Percentiles rank a stretch among this genome's conserved stretches.
Conservation (phyloP, 2,113 vertebrate species). For the Centrocercus urophasianus region DNA sequence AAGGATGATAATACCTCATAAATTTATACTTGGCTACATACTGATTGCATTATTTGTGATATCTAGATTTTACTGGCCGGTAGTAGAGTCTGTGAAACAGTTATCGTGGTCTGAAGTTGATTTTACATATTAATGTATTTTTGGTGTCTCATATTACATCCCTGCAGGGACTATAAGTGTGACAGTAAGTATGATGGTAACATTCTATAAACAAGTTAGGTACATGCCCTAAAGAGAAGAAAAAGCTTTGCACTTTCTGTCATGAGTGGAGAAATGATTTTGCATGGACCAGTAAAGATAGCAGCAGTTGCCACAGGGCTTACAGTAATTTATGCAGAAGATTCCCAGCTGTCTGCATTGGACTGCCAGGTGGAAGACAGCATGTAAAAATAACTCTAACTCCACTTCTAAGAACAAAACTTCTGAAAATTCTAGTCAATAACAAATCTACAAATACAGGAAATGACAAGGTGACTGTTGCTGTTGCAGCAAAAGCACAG, state of each 20-base stretch:
- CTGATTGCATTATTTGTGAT: not conserved
- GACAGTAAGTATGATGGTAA: not conserved
- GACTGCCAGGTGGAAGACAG: not conserved
- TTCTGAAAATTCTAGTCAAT: not conserved
- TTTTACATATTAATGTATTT: not conserved
- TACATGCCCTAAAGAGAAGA: slow-evolving; percentile 19
- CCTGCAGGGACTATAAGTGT: not conserved
- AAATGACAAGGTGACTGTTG: not conserved
- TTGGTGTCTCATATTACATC: not conserved
- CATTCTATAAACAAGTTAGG: slow-evolving; percentile 3
- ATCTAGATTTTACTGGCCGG: not conserved
- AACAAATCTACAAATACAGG: not conserved
- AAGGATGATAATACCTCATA: not conserved
- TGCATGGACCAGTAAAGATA: slow-evolving; percentile 18
- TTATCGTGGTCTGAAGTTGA: not conserved
- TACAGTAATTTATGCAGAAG: slow-evolving; percentile 24
- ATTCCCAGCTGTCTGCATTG: not conserved
- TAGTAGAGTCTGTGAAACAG: not conserved
- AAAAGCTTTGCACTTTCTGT: slow-evolving; percentile 9
- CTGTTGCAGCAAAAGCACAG: not conserved
- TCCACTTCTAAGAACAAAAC: not conserved
- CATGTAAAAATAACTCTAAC: not conserved
- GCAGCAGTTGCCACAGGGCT: not conserved
- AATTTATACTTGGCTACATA: not conserved
- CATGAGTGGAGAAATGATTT: slow-evolving; percentile 22